Evolutionary conservation across 2,113 vertebrate species (phyloP), one percentile per base, ranked within the genome.

Genomic region (Rana temporaria): DNA sequence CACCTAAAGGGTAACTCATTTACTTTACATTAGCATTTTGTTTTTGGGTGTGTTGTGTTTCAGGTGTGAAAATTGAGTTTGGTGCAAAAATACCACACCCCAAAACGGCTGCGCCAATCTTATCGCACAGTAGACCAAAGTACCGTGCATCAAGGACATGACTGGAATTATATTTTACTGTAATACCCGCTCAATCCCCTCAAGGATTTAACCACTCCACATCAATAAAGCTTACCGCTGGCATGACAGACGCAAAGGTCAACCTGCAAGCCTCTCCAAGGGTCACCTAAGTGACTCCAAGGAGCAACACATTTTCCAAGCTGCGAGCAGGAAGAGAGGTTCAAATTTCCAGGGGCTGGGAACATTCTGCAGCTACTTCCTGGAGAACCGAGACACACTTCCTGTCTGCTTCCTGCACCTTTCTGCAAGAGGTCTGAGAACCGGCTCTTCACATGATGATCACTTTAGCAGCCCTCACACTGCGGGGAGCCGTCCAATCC

Each of bases 361-460:
- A 90, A 90, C 89, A 86, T 86, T 68, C 53, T 38, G 82, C 81
- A 0, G 87, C 86, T 86, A 86, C 89, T 94, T 94, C 94, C 94
- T 93, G 91, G 84, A 84, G 88, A 72, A 70, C 69, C 38, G 74
- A 78, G 84, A 85, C 87, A 89, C 60, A 79, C 89, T 92, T 92
- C 93, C 92, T 92, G 91, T 84, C 86, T 84, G 34, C 1, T 86
- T 83, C 89, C 87, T 87, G 82, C 64, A 76, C 85, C 67, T 78
- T 93, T 84, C 93, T 93, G 90, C 89, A 93, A 94, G 77, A 69
- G 84, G 66, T 17, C 62, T 16, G 82, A 82, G 85, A 12, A 59
- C 85, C 60, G 74, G 84, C 82, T 14, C 42, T 85, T 1, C 19
- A 0, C 4, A 55, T 67, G 79, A 84, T 88, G 84, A 85, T 81